phyloP scores from a whole-genome alignment of 2,797 vertebrate genomes.

The Megalops cyprinoides region DNA sequence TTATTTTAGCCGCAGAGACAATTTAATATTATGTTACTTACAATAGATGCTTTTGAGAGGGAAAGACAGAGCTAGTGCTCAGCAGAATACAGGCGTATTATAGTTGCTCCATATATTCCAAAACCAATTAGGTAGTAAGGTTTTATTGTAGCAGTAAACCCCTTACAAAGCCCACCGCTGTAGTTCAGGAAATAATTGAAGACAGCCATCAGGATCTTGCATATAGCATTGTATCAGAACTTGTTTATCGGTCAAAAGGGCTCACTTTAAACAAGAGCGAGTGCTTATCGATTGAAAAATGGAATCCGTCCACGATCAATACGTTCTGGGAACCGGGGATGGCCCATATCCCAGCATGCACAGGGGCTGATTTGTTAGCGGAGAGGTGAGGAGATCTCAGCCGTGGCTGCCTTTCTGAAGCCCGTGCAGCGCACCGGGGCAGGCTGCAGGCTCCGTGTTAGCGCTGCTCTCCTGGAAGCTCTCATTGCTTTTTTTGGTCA shows the following conservation, averaged over 20 bases:
- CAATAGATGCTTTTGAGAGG: background rate
- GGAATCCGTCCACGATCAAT: conserved; percentile 55
- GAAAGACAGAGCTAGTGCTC: background rate
- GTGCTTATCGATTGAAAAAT: conserved; percentile 53
- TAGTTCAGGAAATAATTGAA: conserved; percentile 31
- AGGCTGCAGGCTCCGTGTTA: background rate
- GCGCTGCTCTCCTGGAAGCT: background rate
- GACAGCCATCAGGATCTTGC: background rate
- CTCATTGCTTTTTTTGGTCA: background rate
- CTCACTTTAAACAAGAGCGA: conserved; percentile 46
- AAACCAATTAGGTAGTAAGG: background rate
- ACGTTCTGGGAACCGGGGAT: conserved; percentile 54
- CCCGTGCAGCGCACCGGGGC: too few species aligned
- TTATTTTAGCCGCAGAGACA: background rate
- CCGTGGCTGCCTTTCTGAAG: too few species aligned
- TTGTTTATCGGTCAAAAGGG: conserved; percentile 53
- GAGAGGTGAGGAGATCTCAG: conserved; percentile 28
- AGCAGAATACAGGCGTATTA: background rate
- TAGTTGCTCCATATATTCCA: background rate
- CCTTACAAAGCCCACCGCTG: background rate
- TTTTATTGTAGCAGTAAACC: background rate
- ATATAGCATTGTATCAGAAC: conserved; percentile 19
- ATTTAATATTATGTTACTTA: background rate
- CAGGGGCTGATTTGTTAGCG: conserved; percentile 49
- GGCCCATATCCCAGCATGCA: conserved; percentile 9